Percentiles rank a stretch among this genome's conserved stretches.
Conservation (phyloP, 2,797 vertebrate genomes). For the Nasua narica region DNA sequence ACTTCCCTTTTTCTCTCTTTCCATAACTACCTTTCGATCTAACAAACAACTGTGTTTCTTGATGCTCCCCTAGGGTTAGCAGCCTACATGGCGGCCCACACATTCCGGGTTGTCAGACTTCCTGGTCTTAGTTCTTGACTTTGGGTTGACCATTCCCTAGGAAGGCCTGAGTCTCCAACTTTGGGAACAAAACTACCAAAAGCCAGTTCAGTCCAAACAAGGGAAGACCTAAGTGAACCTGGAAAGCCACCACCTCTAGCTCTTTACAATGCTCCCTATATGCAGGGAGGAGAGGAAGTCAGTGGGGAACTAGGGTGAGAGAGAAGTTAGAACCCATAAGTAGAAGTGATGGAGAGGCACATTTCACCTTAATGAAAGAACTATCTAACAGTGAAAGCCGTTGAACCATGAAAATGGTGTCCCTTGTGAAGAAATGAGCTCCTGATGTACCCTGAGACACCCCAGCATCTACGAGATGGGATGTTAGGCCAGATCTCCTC, state of each 20-base stretch:
- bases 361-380: not conserved
- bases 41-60: not conserved
- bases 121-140: not conserved
- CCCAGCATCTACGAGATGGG: not conserved
- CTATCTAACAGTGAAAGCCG: not conserved
- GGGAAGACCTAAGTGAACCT: not conserved
- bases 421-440: not conserved
- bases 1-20: not conserved
- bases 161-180: not conserved
- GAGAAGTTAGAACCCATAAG: not conserved
- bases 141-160: not conserved
- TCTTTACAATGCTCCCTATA: not conserved
- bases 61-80: rapidly evolving
- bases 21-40: not conserved
- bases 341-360: not conserved
- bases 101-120: not conserved
- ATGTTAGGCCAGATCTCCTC: not conserved
- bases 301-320: not conserved
- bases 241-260: not conserved
- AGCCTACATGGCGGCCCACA: not conserved
- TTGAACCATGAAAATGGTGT: not conserved
- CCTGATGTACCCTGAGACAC: not conserved
- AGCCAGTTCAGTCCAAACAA: not conserved
- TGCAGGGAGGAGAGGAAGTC: not conserved
- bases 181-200: not conserved